phyloP scores from a whole-genome alignment of 2,888 invertebrate species.

The Ectobius pallidus region DNA sequence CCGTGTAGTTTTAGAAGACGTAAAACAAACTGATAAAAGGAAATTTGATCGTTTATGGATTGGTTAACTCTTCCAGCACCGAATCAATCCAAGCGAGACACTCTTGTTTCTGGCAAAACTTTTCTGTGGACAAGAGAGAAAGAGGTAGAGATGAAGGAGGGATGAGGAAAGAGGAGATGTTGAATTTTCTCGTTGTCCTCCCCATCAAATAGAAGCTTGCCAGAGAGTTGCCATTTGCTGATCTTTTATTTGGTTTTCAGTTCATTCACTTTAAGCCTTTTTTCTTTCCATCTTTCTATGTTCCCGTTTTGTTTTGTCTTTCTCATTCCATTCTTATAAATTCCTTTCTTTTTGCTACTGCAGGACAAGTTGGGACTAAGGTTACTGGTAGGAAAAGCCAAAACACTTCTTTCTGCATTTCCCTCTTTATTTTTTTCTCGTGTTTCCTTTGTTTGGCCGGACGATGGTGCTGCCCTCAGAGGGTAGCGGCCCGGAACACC shows the following conservation, averaged over 20 bases:
- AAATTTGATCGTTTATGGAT: slow-evolving; percentile 41
- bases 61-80: slow-evolving; percentile 26
- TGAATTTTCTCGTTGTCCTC: not conserved
- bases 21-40: slow-evolving; percentile 33
- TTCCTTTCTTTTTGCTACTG: slow-evolving; percentile 1
- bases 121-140: not conserved
- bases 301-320: slow-evolving; percentile 5
- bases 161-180: no score
- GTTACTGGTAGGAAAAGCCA: slow-evolving; percentile 14
- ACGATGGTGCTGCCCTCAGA: not conserved
- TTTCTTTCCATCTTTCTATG: slow-evolving; percentile 18
- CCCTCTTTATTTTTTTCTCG: slow-evolving; percentile 18
- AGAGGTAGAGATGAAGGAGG: no score
- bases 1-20: not conserved
- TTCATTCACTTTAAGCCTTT: slow-evolving; percentile 39
- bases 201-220: slow-evolving; percentile 9
- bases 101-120: slow-evolving; percentile 33
- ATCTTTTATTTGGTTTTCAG: slow-evolving; percentile 40
- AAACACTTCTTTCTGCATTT: slow-evolving; percentile 36
- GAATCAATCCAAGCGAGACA: slow-evolving; percentile 35
- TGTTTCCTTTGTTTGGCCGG: slow-evolving; percentile 9
- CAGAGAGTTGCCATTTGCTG: slow-evolving; percentile 22
- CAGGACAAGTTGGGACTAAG: not conserved
- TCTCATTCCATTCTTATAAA: slow-evolving; percentile 33
- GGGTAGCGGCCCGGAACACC: slow-evolving; percentile 22